phyloP scores from a whole-genome alignment of 2,797 vertebrate genomes.

The Alectoris magna region DNA sequence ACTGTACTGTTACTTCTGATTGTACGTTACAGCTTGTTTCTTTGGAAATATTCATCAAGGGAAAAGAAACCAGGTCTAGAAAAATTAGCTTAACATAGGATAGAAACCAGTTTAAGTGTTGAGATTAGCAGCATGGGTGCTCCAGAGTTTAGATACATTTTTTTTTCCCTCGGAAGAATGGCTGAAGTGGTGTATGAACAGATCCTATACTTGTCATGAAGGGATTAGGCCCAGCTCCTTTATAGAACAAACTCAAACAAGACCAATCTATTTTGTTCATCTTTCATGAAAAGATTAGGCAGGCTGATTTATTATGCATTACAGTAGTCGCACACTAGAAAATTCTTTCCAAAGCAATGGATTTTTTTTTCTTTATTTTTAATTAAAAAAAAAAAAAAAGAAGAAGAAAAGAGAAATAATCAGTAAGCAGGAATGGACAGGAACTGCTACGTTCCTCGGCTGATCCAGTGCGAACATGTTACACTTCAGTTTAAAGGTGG shows the following conservation, averaged over 20 bases:
- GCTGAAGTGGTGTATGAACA: background rate
- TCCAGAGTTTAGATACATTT: background rate
- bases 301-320: constrained; percentile 44
- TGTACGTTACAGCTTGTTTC: background rate
- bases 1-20: background rate
- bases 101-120: background rate
- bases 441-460: constrained; percentile 34
- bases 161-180: background rate
- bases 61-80: background rate
- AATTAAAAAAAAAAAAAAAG: background rate
- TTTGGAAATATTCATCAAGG: background rate
- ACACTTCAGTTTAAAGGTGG: background rate
- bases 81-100: background rate
- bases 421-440: constrained; percentile 58
- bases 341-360: constrained; percentile 33
- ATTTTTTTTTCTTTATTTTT: background rate
- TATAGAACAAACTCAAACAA: constrained; percentile 48
- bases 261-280: constrained; percentile 31
- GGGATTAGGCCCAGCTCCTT: constrained; percentile 20
- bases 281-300: constrained; percentile 60
- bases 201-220: constrained; percentile 20
- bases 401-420: background rate
- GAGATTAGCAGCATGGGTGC: background rate
- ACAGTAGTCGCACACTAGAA: constrained; percentile 30
- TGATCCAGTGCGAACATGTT: constrained; percentile 63